Base-by-base conservation (phyloP, 1,140 invertebrate species). In the Drosophila parabipectinata region DNA sequence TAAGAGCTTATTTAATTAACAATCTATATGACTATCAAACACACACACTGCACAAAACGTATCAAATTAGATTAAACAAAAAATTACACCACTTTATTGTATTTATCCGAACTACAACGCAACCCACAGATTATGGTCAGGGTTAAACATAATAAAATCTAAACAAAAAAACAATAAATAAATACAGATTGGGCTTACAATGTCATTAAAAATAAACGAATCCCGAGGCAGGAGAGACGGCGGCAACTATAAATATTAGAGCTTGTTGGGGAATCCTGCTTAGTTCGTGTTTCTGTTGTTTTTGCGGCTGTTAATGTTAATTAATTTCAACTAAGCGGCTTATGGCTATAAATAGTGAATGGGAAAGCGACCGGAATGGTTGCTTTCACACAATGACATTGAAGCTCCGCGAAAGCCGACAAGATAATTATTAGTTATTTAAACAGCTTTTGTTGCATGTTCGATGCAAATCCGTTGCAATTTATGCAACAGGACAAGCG, bases 371-470 rank as follows among this genome's bases (percentile, higher is more conserved):
- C 28, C 56, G 10, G 12, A 37, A 12, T 34, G 34, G n/a, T 21
- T 21, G 21, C 21, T 21, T 21, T 21, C 34, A 56, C 15, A 56
- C 63, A 59, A 82, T 69, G 68, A 82, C 76, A 79, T 83, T 74
- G 74, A 74, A 54, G 71, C 72, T 69, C 66, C 56, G 64, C 18
- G 63, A 39, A 69, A 69, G 52, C 66, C 76, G 79, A 84, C 82
- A 87, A 87, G 78, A 87, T 87, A 87, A 88, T 88, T 82, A 87
- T 87, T 85, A 87, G 82, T 88, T 82, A 88, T 87, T 85, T 85
- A 85, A 85, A 87, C 81, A 81, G 77, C 68, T 88, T 81, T 87
- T 78, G 69, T 75, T 78, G 64, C 82, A 75, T 85, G 78, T 81
- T 85, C 56, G 68, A 81, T 87, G 60, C 63, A 81, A 84, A 84